Evolutionary conservation across 2,888 invertebrate genomes (phyloP).

Genomic region (Latrodectus hesperus): DNA sequence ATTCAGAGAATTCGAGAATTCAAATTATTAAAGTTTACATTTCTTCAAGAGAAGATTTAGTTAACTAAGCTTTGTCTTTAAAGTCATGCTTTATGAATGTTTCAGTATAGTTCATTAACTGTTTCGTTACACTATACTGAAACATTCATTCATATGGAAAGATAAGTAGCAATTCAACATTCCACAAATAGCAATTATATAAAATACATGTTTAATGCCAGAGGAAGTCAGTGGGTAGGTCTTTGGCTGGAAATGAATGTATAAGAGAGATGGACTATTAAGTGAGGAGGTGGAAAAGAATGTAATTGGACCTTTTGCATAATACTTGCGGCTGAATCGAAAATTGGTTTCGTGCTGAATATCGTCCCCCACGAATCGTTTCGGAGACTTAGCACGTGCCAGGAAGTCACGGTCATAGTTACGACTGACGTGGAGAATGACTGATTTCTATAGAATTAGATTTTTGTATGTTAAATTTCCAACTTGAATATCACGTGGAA

Average conservation of each 20-base stretch:
- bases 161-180: background rate
- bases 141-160: too few species aligned
- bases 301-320: conserved; percentile 48
- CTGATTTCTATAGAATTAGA: conserved; percentile 50
- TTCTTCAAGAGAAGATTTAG: too few species aligned
- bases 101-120: too few species aligned
- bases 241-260: background rate
- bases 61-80: too few species aligned
- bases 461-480: conserved; percentile 18
- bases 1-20: too few species aligned
- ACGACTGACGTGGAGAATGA: conserved; percentile 49
- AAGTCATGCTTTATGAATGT: too few species aligned
- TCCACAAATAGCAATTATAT: background rate
- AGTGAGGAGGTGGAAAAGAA: conserved; percentile 33
- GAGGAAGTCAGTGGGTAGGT: background rate
- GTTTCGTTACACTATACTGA: too few species aligned
- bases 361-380: background rate
- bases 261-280: conserved; percentile 40
- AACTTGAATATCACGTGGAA: conserved; percentile 6
- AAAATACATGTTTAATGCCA: conserved; percentile 3
- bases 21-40: too few species aligned
- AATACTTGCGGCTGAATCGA: conserved; percentile 8
- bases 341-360: conserved; percentile 25
- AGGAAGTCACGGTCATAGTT: conserved; percentile 60
- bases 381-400: conserved; percentile 17